A percentile compares a stretch with the other conserved stretches of the same genome.
These are phyloP conservation scores for Setophaga kirtlandii DNA, from an alignment of 2,113 vertebrate species.

Conservation along the genomic window DNA sequence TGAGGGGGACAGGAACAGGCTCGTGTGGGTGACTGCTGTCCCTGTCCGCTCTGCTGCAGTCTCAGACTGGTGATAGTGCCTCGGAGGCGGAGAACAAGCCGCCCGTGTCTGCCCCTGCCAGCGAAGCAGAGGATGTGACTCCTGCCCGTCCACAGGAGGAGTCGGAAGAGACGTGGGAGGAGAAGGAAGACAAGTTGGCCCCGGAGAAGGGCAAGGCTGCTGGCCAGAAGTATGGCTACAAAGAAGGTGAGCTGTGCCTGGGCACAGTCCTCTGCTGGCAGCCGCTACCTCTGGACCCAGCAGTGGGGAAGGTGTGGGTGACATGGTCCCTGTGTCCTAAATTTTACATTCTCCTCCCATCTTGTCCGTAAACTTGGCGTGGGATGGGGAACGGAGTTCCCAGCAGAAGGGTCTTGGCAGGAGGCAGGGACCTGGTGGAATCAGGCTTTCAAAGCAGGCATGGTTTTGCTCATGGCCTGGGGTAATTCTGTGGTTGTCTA, in stretches of 20 bases:
- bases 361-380: neutral
- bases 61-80: constrained; percentile 68
- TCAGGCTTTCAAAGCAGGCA: neutral
- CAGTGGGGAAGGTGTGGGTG: neutral
- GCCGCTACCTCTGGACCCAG: neutral
- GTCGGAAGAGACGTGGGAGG: constrained; percentile 91
- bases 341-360: neutral
- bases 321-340: neutral
- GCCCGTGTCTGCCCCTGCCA: constrained; percentile 5
- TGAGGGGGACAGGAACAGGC: neutral
- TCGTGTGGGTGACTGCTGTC: rapidly evolving
- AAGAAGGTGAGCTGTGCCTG: constrained; percentile 82
- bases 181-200: constrained; percentile 93
- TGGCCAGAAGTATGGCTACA: constrained; percentile 93
- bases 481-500: neutral
- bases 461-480: rapidly evolving
- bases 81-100: constrained; percentile 74
- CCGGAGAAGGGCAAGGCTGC: constrained; percentile 88
- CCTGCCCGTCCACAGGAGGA: constrained; percentile 78
- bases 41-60: neutral
- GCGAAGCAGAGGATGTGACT: constrained; percentile 59
- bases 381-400: neutral
- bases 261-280: neutral
- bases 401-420: neutral
- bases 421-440: neutral